phyloP scores from a whole-genome alignment of 92 coral and sea anemone genomes.

The Epizoanthus ramosus region DNA sequence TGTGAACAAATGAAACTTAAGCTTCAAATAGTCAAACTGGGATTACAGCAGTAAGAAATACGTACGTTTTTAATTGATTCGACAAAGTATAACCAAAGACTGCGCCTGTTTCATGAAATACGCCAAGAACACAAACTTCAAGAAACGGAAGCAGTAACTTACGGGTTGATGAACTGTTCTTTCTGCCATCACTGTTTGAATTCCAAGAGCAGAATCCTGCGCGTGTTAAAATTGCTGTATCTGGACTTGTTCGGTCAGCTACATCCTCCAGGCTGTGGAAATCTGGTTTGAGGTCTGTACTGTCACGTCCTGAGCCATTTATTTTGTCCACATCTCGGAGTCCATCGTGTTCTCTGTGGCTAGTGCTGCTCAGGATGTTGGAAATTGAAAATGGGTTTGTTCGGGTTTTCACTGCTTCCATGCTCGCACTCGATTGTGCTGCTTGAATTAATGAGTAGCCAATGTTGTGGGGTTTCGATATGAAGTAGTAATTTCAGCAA shows the following conservation, averaged over 20 bases:
- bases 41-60: background rate
- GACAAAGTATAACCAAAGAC: background rate
- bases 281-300: conserved; percentile 41
- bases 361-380: conserved; percentile 74
- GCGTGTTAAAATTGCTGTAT: conserved; percentile 32
- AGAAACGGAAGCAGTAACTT: conserved; percentile 28
- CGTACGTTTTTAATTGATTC: conserved; percentile 2
- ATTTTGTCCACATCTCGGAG: conserved; percentile 31
- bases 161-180: conserved; percentile 45
- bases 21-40: background rate
- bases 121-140: background rate
- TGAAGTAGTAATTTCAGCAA: conserved; percentile 74
- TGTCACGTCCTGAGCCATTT: conserved; percentile 18
- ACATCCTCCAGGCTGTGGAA: conserved; percentile 22
- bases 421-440: conserved; percentile 49
- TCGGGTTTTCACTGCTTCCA: conserved; percentile 85
- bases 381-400: conserved; percentile 97
- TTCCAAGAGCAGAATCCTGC: conserved; percentile 40
- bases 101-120: background rate
- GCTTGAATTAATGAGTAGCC: conserved; percentile 67
- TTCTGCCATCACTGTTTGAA: conserved; percentile 25
- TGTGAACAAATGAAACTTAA: conserved; percentile 15
- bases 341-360: conserved; percentile 40
- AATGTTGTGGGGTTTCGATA: conserved; percentile 56
- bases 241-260: conserved; percentile 8